Percentiles rank a stretch among this genome's conserved stretches.
Evolutionary conservation across 2,888 invertebrate species (phyloP).

Genomic region (Aspidapion aeneum): DNA sequence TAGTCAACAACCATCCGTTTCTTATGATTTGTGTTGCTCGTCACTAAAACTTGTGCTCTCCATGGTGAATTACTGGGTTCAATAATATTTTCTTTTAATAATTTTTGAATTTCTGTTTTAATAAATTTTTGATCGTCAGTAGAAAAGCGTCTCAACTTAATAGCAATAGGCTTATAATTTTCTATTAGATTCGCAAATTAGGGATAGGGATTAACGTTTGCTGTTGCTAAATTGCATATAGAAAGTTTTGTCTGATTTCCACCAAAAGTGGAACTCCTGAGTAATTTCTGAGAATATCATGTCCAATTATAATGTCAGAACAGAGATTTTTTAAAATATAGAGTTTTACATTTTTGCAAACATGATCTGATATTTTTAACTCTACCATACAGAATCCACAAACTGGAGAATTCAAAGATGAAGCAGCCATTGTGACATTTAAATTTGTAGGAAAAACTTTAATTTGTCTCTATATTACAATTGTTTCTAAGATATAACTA

Average conservation of each 20-base stretch:
- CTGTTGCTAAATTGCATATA: not conserved
- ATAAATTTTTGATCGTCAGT: not conserved
- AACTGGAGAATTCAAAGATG: constrained; percentile 2
- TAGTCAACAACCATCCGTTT: constrained; percentile 4
- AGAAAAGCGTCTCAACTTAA: not conserved
- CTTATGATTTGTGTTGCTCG: constrained; percentile 1
- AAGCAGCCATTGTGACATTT: not conserved
- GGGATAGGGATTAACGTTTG: not conserved
- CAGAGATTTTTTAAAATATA: constrained; percentile 1
- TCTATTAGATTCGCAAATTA: not conserved
- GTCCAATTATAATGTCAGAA: not conserved
- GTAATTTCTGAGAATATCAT: not conserved
- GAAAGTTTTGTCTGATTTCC: not conserved
- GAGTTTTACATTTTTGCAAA: not conserved
- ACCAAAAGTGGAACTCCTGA: not conserved
- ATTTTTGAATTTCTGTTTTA: not conserved
- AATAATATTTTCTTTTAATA: constrained; percentile 3
- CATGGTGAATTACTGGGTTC: not conserved
- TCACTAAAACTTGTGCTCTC: not conserved
- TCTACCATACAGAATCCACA: not conserved
- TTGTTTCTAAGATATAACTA: not conserved
- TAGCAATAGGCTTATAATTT: not conserved
- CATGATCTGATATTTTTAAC: not conserved
- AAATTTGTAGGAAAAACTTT: not conserved
- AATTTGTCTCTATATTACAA: not conserved